Evolutionary conservation across 2,113 vertebrate genomes (phyloP), one percentile per base, ranked within the genome.

Genomic region (Chloropsis cyanopogon): DNA sequence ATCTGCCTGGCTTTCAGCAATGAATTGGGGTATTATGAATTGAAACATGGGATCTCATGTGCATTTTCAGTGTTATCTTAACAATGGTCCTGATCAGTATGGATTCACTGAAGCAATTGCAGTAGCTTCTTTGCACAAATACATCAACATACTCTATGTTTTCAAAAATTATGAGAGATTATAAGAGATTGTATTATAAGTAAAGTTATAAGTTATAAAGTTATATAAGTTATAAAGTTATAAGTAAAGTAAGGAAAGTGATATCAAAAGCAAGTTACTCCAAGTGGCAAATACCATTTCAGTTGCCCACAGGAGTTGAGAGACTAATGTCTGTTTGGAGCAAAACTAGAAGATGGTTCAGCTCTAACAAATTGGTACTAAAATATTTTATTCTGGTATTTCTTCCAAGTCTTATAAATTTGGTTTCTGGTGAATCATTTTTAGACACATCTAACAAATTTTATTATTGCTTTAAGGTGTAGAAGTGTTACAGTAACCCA

Each of bases 1-100:
- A n/a, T 70, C 76, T 88, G 21, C 16, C 15, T 35, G 21, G 66
- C 42, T 90, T 77, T 79, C 42, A 90, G 24, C 21, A 80, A 42
- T 33, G 68, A 92, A 37, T 37, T 37, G 37, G 37, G 37, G 41
- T 42, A 53, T 46, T 49, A 14, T 29, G 68, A 80, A 42, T 21
- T 61, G 47, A 42, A 91, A 69, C 42, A 22, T 23, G 4, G 18
- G 25, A 21, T 64, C 23, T 88, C 49, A 22, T 65, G n/a, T 44
- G 16, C 0, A 0, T 78, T 90, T 91, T 85, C 22, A 20, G 17
- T 44, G 9, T 63, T 65, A 20, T 91, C 52, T 75, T 75, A 53
- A 39, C 10, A 52, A 6, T 39, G 10, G 12, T 70, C 10, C n/a
- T 2, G 2, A 29, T 79, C 7, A 15, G 39, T 72, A 29, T 0